Percentiles rank a stretch among this genome's conserved stretches.
Conservation (phyloP, 2,888 invertebrate genomes). For the Leucoma salicis region DNA sequence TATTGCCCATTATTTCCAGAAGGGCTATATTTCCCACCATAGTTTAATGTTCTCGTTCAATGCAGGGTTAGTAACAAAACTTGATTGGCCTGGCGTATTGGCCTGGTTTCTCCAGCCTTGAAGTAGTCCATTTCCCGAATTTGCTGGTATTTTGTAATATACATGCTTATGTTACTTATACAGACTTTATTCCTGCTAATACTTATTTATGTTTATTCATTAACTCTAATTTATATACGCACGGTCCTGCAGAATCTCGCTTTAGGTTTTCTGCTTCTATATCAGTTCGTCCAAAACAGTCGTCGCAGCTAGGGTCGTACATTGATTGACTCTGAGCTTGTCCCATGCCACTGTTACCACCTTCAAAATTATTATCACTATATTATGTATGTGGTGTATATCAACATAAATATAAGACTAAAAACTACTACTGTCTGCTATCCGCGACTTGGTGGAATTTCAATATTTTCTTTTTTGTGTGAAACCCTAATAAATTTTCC, state of each 20-base stretch:
- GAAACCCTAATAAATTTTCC: no score
- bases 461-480: no score
- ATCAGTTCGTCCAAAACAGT: slow-evolving; percentile 73
- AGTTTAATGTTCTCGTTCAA: slow-evolving; percentile 10
- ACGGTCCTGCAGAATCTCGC: slow-evolving; percentile 35
- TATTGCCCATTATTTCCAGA: slow-evolving; percentile 5
- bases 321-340: slow-evolving; percentile 94
- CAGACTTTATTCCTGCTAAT: no score
- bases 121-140: slow-evolving; percentile 12
- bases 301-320: slow-evolving; percentile 86
- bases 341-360: slow-evolving; percentile 92
- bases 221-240: slow-evolving; percentile 21
- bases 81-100: slow-evolving; percentile 12
- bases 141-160: slow-evolving; percentile 8
- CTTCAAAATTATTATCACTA: slow-evolving; percentile 73
- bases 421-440: no score
- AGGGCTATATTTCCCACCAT: slow-evolving; percentile 1
- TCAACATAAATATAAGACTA: no score
- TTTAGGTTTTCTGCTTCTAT: slow-evolving; percentile 49
- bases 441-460: no score
- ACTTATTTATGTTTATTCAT: no score
- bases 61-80: slow-evolving; percentile 10
- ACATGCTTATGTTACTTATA: neutral
- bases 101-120: slow-evolving; percentile 11
- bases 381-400: no score